Conservation (phyloP, 2,888 invertebrate species). For the Diplazon laetatorius region DNA sequence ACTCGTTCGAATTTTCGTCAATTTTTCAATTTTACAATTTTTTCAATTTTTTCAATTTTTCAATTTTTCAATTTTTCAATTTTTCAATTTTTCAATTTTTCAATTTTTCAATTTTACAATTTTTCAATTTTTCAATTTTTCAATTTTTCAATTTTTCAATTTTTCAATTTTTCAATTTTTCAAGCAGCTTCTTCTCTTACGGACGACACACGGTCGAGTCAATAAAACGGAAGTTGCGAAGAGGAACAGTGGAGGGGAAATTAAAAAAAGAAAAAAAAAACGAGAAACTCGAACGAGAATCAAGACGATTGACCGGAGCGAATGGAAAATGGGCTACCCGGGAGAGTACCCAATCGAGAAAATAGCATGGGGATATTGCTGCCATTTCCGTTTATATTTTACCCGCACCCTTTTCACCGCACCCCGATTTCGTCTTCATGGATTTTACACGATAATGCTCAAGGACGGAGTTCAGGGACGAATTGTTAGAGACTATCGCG, state of each 20-base stretch:
- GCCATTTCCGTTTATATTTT: constrained; percentile 38
- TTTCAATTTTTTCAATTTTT: too few relatives aligned
- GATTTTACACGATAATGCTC: constrained; percentile 68
- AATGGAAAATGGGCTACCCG: constrained; percentile 13
- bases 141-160: too few relatives aligned
- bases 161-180: too few relatives aligned
- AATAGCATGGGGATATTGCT: constrained; percentile 62
- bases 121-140: too few relatives aligned
- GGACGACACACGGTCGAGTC: not conserved
- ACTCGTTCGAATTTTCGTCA: too few relatives aligned
- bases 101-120: too few relatives aligned
- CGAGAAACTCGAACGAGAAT: not conserved
- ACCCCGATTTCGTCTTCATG: constrained; percentile 28
- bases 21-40: too few relatives aligned
- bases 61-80: too few relatives aligned
- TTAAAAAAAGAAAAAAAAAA: too few relatives aligned
- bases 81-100: too few relatives aligned
- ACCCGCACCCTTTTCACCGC: not conserved
- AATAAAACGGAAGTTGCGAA: not conserved
- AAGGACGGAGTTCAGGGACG: constrained; percentile 59
- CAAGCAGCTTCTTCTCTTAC: not conserved
- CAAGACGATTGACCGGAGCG: constrained; percentile 17
- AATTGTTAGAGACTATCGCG: constrained; percentile 61
- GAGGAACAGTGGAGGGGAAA: not conserved
- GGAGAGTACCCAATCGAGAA: constrained; percentile 29